Percentiles rank a stretch among this genome's conserved stretches.
phyloP scores from a whole-genome alignment of 2,113 vertebrate genomes.

The Mustela lutreola region DNA sequence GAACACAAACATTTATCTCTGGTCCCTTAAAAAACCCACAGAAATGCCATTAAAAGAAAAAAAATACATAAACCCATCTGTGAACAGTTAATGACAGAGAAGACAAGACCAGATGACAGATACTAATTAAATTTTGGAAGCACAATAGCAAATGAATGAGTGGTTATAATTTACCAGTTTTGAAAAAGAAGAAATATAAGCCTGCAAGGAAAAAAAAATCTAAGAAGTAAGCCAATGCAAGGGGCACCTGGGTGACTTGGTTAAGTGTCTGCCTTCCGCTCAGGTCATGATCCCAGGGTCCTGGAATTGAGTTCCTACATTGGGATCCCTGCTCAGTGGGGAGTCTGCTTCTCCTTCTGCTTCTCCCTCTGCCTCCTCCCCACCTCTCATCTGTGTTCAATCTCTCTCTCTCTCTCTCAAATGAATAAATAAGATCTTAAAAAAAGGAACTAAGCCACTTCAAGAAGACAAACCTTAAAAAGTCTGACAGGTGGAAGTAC shows the following conservation, averaged over 20 bases:
- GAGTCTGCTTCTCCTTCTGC: too few species aligned
- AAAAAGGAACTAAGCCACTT: neutral
- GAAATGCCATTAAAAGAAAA: neutral
- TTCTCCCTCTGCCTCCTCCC: too few species aligned
- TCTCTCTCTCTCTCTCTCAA: too few species aligned
- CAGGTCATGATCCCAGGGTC: too few species aligned
- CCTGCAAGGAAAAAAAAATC: neutral
- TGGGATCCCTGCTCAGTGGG: too few species aligned
- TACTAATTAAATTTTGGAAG: neutral
- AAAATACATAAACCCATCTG: neutral
- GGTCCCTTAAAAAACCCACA: neutral
- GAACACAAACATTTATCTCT: neutral
- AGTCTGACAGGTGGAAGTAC: neutral
- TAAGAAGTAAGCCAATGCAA: neutral
- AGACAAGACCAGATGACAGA: neutral
- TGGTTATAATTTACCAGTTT: neutral
- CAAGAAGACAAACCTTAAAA: neutral
- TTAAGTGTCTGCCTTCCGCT: too few species aligned
- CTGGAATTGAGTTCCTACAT: too few species aligned
- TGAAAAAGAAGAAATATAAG: neutral
- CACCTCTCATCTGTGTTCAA: too few species aligned
- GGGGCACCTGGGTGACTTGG: too few species aligned
- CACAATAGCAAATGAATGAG: neutral
- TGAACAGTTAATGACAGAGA: neutral
- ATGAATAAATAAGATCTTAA: too few species aligned